Conservation (phyloP, 2,113 vertebrate genomes). For the Nycticorax nycticorax region DNA sequence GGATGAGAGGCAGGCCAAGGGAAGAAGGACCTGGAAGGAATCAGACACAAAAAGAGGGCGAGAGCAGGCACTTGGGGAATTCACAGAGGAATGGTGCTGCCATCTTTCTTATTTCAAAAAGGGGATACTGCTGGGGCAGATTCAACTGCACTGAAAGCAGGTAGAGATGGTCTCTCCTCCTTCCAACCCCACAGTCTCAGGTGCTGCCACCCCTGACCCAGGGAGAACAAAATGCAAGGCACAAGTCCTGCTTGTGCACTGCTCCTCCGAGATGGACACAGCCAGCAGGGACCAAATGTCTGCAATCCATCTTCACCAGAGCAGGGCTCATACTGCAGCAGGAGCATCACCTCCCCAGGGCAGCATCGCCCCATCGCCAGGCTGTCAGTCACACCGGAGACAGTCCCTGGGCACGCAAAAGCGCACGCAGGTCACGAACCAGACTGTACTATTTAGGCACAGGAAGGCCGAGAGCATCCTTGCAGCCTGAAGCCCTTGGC, state of each 20-base stretch:
- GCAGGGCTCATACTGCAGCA: not conserved
- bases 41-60: not conserved
- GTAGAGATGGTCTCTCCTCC: not conserved
- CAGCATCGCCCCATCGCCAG: not conserved
- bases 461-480: not conserved
- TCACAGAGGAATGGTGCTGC: not conserved
- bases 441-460: not conserved
- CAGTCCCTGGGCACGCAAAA: not conserved
- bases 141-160: not conserved
- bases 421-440: not conserved
- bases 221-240: not conserved
- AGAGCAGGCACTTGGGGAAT: not conserved
- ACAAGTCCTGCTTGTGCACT: not conserved
- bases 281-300: not conserved
- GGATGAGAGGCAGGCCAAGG: not conserved
- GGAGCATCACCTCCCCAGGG: not conserved
- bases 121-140: not conserved
- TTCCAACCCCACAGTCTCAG: not conserved
- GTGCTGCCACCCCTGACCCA: not conserved
- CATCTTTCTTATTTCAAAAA: not conserved
- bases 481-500: not conserved
- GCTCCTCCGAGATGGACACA: not conserved
- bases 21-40: slow-evolving; percentile 35
- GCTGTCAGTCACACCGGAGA: not conserved
- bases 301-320: not conserved